A percentile compares a stretch with the other conserved stretches of the same genome.
Conservation (phyloP, 2,113 vertebrate genomes). For the Poeciliopsis turrubarensis region DNA sequence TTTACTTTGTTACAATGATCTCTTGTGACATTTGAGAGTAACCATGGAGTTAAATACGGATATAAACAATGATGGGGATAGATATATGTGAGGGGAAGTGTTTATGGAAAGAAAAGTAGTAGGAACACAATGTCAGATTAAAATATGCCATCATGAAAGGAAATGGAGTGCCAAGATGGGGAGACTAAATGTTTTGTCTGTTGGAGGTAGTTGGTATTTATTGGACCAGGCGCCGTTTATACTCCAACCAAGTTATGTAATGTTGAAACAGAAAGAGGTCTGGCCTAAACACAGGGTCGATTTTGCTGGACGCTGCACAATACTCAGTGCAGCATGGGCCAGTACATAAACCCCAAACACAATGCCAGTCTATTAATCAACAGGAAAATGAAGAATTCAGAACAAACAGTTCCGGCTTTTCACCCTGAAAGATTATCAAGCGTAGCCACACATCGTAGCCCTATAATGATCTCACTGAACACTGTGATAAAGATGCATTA, state of each 20-base stretch:
- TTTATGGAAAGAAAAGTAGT: background rate
- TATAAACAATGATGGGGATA: background rate
- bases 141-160: background rate
- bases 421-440: constrained; percentile 44
- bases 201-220: constrained; percentile 25
- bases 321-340: constrained; percentile 48
- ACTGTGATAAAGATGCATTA: constrained; percentile 15
- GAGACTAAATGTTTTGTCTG: constrained; percentile 19
- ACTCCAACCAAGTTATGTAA: constrained; percentile 58
- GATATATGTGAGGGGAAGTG: background rate
- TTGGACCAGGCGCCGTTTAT: constrained; percentile 44
- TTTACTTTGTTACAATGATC: background rate
- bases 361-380: constrained; percentile 55
- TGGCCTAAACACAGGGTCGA: constrained; percentile 41
- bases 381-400: constrained; percentile 53
- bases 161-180: constrained; percentile 2
- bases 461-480: constrained; percentile 26
- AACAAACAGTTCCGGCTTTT: constrained; percentile 51
- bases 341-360: constrained; percentile 31
- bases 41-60: background rate
- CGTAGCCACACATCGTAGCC: constrained; percentile 27
- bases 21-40: background rate
- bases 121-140: background rate
- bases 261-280: constrained; percentile 41
- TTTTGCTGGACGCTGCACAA: constrained; percentile 47